A percentile compares a stretch with the other conserved stretches of the same genome.
These are phyloP conservation scores for Sminthurinus aureus DNA, from an alignment of 2,888 invertebrate species.

Conservation along the genomic window DNA sequence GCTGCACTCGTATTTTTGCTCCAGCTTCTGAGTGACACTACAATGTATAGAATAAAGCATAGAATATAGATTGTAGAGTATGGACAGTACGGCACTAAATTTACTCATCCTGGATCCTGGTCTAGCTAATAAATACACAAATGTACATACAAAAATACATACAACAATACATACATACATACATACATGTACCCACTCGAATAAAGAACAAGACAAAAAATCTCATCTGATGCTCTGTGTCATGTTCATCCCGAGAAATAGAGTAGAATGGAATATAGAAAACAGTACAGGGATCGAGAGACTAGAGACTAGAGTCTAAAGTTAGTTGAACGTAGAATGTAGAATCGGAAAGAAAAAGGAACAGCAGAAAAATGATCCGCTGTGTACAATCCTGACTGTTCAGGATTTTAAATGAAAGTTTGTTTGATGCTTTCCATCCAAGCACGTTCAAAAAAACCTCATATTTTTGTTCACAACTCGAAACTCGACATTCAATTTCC, in stretches of 20 bases:
- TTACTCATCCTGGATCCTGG: background rate
- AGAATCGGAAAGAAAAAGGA: background rate
- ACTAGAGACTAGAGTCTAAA: background rate
- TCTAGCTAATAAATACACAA: background rate
- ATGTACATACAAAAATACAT: too few species aligned
- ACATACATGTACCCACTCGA: background rate
- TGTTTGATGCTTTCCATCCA: background rate
- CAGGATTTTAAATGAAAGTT: conserved; percentile 30
- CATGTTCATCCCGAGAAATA: background rate
- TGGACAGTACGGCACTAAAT: background rate
- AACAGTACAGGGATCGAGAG: background rate
- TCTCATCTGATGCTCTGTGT: background rate
- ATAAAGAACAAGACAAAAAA: background rate
- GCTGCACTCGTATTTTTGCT: background rate
- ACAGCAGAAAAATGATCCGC: conserved; percentile 26
- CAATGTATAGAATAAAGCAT: background rate
- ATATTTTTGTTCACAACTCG: background rate
- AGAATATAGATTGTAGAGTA: too few species aligned
- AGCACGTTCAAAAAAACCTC: conserved; percentile 16
- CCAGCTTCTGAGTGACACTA: background rate
- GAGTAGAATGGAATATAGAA: background rate
- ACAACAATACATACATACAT: too few species aligned
- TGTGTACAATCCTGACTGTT: conserved; percentile 15
- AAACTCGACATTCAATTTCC: conserved; percentile 33
- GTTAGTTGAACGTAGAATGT: background rate